These are phyloP conservation scores for Poeciliopsis turrubarensis DNA, from an alignment of 2,113 vertebrate genomes.

Conservation along the genomic window DNA sequence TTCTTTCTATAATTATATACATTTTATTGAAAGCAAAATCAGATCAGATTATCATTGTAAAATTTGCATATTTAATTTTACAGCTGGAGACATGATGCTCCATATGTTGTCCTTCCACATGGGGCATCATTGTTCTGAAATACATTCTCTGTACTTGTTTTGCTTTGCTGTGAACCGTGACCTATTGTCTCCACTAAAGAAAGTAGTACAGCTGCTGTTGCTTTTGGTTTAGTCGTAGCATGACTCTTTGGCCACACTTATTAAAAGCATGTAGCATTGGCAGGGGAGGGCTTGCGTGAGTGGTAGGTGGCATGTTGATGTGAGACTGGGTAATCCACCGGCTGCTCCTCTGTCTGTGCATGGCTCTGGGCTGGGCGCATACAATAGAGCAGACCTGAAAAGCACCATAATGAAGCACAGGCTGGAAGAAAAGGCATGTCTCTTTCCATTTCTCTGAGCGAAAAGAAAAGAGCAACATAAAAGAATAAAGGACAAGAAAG, in stretches of 20 bases:
- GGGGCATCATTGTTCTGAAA: constrained; percentile 42
- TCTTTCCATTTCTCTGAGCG: constrained; percentile 74
- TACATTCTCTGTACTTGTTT: constrained; percentile 48
- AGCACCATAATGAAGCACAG: constrained; percentile 76
- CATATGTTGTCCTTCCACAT: constrained; percentile 22
- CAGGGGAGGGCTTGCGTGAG: constrained; percentile 44
- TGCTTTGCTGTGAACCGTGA: constrained; percentile 33
- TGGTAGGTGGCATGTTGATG: constrained; percentile 51
- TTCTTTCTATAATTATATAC: neutral
- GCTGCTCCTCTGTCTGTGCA: constrained; percentile 60
- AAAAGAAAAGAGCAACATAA: constrained; percentile 76
- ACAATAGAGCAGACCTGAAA: constrained; percentile 78
- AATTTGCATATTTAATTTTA: constrained; percentile 4
- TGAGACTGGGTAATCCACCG: constrained; percentile 69
- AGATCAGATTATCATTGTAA: neutral
- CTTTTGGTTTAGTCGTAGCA: constrained; percentile 59
- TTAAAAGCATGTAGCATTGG: constrained; percentile 66
- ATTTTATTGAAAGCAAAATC: neutral
- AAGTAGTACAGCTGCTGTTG: constrained; percentile 61
- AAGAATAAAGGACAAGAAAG: constrained; percentile 71
- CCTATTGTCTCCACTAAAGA: constrained; percentile 60
- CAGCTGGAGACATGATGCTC: constrained; percentile 40
- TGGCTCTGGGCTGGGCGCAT: constrained; percentile 55
- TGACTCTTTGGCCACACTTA: constrained; percentile 64
- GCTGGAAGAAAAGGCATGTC: constrained; percentile 77